Evolutionary conservation across 2,888 invertebrate genomes (phyloP).

Genomic region (Nectonema munidae): DNA sequence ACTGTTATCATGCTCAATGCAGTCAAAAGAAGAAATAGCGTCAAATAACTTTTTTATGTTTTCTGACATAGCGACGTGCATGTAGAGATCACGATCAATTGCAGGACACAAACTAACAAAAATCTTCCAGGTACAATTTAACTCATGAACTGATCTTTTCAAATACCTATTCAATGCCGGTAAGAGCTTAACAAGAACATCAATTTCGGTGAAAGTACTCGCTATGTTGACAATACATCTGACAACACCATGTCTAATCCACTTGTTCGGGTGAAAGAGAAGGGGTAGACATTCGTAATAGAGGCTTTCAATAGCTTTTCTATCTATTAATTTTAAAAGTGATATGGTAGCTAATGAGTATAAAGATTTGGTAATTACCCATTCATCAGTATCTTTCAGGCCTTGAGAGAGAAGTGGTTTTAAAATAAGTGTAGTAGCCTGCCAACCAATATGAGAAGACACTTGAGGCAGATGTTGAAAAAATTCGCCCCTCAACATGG

Average conservation of each 20-base stretch:
- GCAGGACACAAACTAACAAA: no score
- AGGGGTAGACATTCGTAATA: not conserved
- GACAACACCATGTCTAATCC: not conserved
- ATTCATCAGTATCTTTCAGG: not conserved
- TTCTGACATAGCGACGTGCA: no score
- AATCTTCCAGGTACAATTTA: no score
- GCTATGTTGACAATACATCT: not conserved
- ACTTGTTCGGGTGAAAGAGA: not conserved
- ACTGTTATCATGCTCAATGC: no score
- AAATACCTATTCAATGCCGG: not conserved
- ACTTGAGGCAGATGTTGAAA: not conserved
- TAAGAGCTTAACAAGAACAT: slow-evolving; percentile 1
- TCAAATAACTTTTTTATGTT: no score
- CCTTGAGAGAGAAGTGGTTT: slow-evolving; percentile 1
- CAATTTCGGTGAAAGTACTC: not conserved
- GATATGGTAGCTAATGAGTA: not conserved
- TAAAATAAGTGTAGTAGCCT: no score
- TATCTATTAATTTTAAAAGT: not conserved
- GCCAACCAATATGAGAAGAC: not conserved
- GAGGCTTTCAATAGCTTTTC: not conserved
- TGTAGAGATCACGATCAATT: no score
- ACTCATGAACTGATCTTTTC: no score
- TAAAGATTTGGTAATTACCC: not conserved
- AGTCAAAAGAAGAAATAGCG: no score
- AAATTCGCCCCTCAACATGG: not conserved